Evolutionary conservation across 2,888 invertebrate genomes (phyloP).

Genomic region (Mactromeris polynyma): DNA sequence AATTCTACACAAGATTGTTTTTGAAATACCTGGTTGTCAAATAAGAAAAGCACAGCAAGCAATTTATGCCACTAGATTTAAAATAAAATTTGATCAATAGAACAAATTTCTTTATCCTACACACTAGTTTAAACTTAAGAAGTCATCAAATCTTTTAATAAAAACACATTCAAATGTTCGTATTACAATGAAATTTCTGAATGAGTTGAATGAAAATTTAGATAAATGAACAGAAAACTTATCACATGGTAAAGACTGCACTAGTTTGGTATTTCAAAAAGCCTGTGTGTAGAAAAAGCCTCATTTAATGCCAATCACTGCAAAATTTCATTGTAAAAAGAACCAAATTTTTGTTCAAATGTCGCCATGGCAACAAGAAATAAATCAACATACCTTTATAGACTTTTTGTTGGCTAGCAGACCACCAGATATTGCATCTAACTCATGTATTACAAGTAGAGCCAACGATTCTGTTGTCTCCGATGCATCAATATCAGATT

Average conservation of each 20-base stretch:
- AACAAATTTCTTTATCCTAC: not conserved
- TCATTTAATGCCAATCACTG: not conserved
- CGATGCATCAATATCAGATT: conserved; percentile 22
- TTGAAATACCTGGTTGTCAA: conserved; percentile 36
- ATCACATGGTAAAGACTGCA: not conserved
- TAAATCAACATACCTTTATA: conserved; percentile 29
- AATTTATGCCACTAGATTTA: not conserved
- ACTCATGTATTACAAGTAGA: conserved; percentile 45
- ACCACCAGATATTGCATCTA: conserved; percentile 37
- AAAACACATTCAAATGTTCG: not conserved
- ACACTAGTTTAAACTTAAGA: no score
- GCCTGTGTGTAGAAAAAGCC: conserved; percentile 14
- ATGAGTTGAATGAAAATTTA: not conserved
- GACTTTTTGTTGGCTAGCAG: conserved; percentile 28
- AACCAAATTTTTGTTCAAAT: not conserved
- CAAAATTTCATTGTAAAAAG: conserved; percentile 39
- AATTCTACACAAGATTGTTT: conserved; percentile 29
- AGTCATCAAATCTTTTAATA: no score
- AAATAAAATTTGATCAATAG: not conserved
- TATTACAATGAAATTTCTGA: conserved; percentile 42
- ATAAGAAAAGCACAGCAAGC: conserved; percentile 20
- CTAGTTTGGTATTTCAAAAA: conserved; percentile 33
- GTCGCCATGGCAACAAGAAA: not conserved
- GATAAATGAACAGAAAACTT: not conserved
- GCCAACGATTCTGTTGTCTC: conserved; percentile 48